A percentile compares a stretch with the other conserved stretches of the same genome.
Conservation (phyloP, 1,140 invertebrate species). For the Drosophila suzukii region DNA sequence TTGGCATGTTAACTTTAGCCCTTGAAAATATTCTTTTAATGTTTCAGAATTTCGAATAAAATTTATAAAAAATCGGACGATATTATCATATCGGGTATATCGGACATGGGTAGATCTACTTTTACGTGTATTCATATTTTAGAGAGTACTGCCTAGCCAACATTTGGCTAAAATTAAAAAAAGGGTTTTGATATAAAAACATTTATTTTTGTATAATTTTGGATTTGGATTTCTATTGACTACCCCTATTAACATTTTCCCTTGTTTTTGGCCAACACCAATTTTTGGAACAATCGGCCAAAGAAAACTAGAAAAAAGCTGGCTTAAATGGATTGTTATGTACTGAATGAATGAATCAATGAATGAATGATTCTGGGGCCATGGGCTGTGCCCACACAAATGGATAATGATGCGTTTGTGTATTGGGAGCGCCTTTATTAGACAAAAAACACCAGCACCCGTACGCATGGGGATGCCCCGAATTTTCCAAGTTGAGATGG, state of each 20-base stretch:
- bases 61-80: no score
- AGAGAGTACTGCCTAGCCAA: no score
- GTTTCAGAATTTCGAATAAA: no score
- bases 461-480: slow-evolving; percentile 8
- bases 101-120: no score
- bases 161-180: no score
- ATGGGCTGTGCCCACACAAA: slow-evolving; percentile 7
- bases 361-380: slow-evolving; percentile 19
- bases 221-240: neutral
- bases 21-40: no score
- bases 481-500: neutral
- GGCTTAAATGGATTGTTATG: neutral
- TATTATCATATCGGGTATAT: no score
- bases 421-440: slow-evolving; percentile 69
- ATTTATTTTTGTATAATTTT: no score
- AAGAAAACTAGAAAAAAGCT: neutral
- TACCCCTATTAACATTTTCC: slow-evolving; percentile 1
- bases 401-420: slow-evolving; percentile 76
- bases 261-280: slow-evolving; percentile 4
- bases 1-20: no score
- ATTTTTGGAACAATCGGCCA: slow-evolving; percentile 6
- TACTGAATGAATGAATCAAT: slow-evolving; percentile 19
- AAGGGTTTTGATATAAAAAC: no score
- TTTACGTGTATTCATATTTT: no score
- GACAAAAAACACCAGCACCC: slow-evolving; percentile 33